A percentile compares a stretch with the other conserved stretches of the same genome.
Evolutionary conservation across 2,888 invertebrate genomes (phyloP).

Genomic region (Sminthurinus aureus): DNA sequence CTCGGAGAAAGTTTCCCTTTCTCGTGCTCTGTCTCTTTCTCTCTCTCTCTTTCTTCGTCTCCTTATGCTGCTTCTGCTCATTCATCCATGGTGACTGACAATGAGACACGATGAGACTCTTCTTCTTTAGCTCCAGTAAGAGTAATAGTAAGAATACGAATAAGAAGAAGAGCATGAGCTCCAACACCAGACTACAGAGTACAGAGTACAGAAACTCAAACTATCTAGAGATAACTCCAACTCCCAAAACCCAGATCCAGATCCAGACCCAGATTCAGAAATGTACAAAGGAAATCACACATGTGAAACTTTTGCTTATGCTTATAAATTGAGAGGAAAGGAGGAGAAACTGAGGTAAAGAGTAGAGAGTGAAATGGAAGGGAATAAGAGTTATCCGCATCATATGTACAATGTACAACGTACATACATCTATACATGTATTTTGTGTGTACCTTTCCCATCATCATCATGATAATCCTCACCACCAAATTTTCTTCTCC

Average conservation of each 20-base stretch:
- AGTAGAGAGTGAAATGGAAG: neutral
- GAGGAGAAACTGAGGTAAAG: neutral
- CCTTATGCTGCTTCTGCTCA: conserved; percentile 23
- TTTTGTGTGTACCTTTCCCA: neutral
- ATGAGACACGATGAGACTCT: conserved; percentile 16
- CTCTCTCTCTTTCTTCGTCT: neutral
- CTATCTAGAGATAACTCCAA: conserved; percentile 3
- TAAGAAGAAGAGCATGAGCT: conserved; percentile 3
- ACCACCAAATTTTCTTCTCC: neutral
- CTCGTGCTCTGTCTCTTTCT: neutral
- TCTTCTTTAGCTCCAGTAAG: neutral
- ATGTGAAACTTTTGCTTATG: neutral
- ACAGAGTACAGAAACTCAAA: neutral
- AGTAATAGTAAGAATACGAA: neutral
- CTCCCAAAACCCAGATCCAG: neutral
- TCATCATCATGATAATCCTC: neutral
- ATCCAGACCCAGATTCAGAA: neutral
- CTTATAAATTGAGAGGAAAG: neutral
- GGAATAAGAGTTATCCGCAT: too few species aligned
- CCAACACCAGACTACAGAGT: neutral
- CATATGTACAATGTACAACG: too few species aligned
- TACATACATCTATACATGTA: neutral
- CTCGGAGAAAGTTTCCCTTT: neutral
- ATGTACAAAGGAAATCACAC: neutral
- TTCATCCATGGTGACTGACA: conserved; percentile 22